phyloP scores from a whole-genome alignment of 2,888 invertebrate species.

The Epirrita christyi region DNA sequence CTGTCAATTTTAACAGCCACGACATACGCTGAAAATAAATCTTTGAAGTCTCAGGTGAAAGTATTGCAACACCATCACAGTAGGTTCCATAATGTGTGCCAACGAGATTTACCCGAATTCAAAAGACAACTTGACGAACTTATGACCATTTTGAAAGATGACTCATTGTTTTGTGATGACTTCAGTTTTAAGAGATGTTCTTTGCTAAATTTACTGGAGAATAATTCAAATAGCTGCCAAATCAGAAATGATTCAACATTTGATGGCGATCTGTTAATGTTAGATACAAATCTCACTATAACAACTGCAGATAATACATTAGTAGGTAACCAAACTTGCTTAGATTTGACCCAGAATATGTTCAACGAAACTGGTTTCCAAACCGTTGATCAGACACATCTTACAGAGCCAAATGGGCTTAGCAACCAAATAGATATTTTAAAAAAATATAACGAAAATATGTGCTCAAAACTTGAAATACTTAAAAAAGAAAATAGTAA shows the following conservation, averaged over 20 bases:
- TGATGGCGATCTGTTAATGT: slow-evolving; percentile 74
- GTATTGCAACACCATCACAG: slow-evolving; percentile 71
- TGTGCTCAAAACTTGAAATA: slow-evolving; percentile 46
- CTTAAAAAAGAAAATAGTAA: slow-evolving; percentile 59
- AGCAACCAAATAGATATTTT: slow-evolving; percentile 47
- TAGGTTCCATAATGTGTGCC: slow-evolving; percentile 69
- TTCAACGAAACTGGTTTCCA: slow-evolving; percentile 62
- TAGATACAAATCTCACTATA: slow-evolving; percentile 74
- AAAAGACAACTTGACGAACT: slow-evolving; percentile 67
- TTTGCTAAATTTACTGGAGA: slow-evolving; percentile 64
- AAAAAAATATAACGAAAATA: slow-evolving; percentile 44
- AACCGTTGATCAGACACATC: slow-evolving; percentile 48
- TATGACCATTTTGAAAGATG: slow-evolving; percentile 59
- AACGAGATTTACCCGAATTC: slow-evolving; percentile 71
- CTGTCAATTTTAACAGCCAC: slow-evolving; percentile 75
- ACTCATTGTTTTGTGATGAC: slow-evolving; percentile 44
- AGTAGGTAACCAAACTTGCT: slow-evolving; percentile 66
- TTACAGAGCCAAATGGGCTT: slow-evolving; percentile 43
- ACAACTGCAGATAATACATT: slow-evolving; percentile 68
- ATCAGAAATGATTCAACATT: slow-evolving; percentile 72
- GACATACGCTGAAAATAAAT: slow-evolving; percentile 74
- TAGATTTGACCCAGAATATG: slow-evolving; percentile 62
- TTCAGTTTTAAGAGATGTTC: slow-evolving; percentile 64
- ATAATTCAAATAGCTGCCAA: slow-evolving; percentile 50
- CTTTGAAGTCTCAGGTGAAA: slow-evolving; percentile 69